A percentile compares a stretch with the other conserved stretches of the same genome.
Conservation (phyloP, 2,797 vertebrate species). For the Macropodus opercularis region DNA sequence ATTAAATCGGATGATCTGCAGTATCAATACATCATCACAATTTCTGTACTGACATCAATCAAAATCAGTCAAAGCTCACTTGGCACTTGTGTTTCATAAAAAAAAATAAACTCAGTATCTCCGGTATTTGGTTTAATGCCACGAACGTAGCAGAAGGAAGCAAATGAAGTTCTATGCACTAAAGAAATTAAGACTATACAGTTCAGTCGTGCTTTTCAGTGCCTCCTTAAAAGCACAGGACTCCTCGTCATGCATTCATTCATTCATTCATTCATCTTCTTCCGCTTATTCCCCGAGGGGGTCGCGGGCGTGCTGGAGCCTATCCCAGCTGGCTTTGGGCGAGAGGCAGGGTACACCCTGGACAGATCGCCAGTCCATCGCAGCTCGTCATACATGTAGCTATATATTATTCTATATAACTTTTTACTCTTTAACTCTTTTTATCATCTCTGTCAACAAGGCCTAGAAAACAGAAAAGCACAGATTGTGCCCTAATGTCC, state of each 20-base stretch:
- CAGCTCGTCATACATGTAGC: too few species aligned
- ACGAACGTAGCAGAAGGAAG: background rate
- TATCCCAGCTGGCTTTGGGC: too few species aligned
- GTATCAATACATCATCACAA: background rate
- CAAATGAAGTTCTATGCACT: background rate
- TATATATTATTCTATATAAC: too few species aligned
- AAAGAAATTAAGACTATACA: background rate
- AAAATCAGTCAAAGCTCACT: background rate
- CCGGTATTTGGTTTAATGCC: conserved; percentile 1
- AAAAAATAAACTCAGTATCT: conserved; percentile 2
- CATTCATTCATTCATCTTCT: too few species aligned
- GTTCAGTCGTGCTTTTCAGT: background rate
- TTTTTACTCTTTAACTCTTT: too few species aligned
- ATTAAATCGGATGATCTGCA: background rate
- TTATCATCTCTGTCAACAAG: too few species aligned
- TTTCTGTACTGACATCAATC: background rate
- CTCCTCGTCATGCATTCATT: background rate
- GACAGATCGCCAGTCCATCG: too few species aligned
- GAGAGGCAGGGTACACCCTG: too few species aligned
- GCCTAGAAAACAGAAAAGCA: conserved; percentile 19
- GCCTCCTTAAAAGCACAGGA: background rate
- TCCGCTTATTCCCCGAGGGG: too few species aligned
- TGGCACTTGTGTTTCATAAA: conserved; percentile 18
- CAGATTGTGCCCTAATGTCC: background rate
- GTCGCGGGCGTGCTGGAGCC: too few species aligned